These are phyloP conservation scores for Blastobasis adustella DNA, from an alignment of 2,888 invertebrate species.

Conservation along the genomic window DNA sequence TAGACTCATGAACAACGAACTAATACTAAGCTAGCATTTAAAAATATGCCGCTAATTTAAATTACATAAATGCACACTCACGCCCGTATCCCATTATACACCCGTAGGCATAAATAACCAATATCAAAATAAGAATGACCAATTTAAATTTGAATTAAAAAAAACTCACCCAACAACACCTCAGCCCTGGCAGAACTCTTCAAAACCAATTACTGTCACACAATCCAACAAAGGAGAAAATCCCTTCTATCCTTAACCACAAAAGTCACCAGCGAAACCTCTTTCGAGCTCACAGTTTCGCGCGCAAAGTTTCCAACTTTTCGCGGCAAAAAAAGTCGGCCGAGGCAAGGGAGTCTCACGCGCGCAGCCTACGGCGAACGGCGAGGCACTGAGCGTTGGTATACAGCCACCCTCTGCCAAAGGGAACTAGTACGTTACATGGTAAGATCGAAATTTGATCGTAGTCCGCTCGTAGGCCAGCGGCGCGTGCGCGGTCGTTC, in stretches of 20 bases:
- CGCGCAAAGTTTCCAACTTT: slow-evolving; percentile 45
- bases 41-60: too few relatives aligned
- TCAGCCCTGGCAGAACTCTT: background rate
- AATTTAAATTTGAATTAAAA: background rate
- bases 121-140: background rate
- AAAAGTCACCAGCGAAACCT: background rate
- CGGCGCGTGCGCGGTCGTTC: slow-evolving; percentile 58
- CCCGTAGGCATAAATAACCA: background rate
- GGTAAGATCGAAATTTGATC: slow-evolving; percentile 72
- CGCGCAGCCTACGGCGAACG: slow-evolving; percentile 36
- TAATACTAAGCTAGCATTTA: too few relatives aligned
- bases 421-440: slow-evolving; percentile 60
- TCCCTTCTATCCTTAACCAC: background rate
- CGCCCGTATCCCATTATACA: background rate
- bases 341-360: slow-evolving; percentile 20
- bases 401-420: slow-evolving; percentile 30
- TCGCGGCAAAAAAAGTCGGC: slow-evolving; percentile 25
- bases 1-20: too few relatives aligned
- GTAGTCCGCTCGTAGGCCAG: slow-evolving; percentile 53
- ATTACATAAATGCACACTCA: too few relatives aligned
- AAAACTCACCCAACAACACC: background rate
- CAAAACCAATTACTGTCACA: slow-evolving; percentile 3
- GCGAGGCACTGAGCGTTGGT: slow-evolving; percentile 39
- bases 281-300: slow-evolving; percentile 7
- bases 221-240: slow-evolving; percentile 3